Evolutionary conservation across 2,113 vertebrate species (phyloP), one percentile per base, ranked within the genome.

Genomic region (Marcusenius ussheri): DNA sequence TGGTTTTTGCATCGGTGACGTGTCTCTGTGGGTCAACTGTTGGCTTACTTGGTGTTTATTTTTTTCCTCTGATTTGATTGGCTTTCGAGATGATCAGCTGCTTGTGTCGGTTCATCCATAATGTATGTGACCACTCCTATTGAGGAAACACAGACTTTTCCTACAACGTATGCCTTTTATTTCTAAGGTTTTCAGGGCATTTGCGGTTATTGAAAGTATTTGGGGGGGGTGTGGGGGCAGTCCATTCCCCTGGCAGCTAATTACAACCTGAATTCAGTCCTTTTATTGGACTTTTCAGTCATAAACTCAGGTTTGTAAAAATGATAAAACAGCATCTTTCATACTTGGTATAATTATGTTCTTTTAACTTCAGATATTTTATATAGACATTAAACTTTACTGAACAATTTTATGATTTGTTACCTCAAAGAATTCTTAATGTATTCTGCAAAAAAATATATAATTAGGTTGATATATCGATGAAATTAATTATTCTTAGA

Each of bases 1-100:
- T 87, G 35, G 92, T 90, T 93, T 83, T 53, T 90, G 51, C 45
- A 46, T 42, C 15, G 74, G 13, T 80, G 74, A 80, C 3, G 11
- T 86, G 46, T 86, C 6, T 86, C n/a, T 86, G 31, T 53, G 56
- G 50, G 50, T 80, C 50, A 46, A 9, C 15, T 83, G 74, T 46
- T 83, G 35, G 35, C 45, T 51, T 49, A 39, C 35, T 9, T 83
- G n/a, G 35, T 46, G 21, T 39, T 50, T 50, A 45, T 83, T 39
- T 46, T 83, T 13, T 70, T 70, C 62, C 62, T 31, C 62, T 70
- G 10, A 70, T 70, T 11, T 70, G 27, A 70, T 31, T 70, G 62
- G n/a, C 10, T 70, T 13, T 31, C n/a, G 74, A 42, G 74, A 21
- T 8, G 21, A 11, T 45, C 58, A 70, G 7, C 46, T 13, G 80